Evolutionary conservation across 2,888 invertebrate genomes (phyloP), one percentile per base, ranked within the genome.

Genomic region (Phortica okadai): DNA sequence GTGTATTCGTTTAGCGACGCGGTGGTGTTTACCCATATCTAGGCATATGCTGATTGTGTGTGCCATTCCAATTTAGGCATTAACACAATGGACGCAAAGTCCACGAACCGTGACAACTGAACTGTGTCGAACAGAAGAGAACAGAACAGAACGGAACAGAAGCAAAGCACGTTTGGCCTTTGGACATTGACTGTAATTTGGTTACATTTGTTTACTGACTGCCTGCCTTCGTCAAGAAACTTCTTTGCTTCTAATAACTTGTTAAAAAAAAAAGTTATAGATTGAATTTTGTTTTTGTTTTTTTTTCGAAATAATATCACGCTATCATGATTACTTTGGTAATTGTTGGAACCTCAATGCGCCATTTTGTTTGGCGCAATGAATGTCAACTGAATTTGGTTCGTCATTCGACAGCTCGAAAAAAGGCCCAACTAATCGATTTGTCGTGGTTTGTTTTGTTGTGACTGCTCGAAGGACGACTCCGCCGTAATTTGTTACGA

Each of bases 1-100:
- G 42, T 69, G 45, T 54, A 10, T 56, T 21, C 79, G 76, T 86
- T 85, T 84, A 82, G 81, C 86, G 88, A 84, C 84, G 88, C 89
- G 88, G 89, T 87, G 89, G 88, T 87, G 87, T 87, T 87, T 87
- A 88, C 87, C 87, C 87, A 89, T 83, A 87, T 88, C 84, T 84
- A 84, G 87, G 87, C 87, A 84, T 78, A 78, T 88, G 87, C 81
- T 87, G 87, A 88, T 87, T 88, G 82, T 83, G 84, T 75, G 58
- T 70, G 14, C 50, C 50, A 76, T 69, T 75, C 66, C 58, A 56
- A 59, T 69, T 56, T 74, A 73, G 72, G 74, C 76, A 69, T 76
- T 74, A 76, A 74, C 67, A 76, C 81, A 75, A 72, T 75, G 76
- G 73, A 59, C 74, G 44, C 50, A 59, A 74, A 45, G 21, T 44